A percentile compares a stretch with the other conserved stretches of the same genome.
Evolutionary conservation across 2,888 invertebrate species (phyloP).

Genomic region (Hirtodrosophila alboralis): DNA sequence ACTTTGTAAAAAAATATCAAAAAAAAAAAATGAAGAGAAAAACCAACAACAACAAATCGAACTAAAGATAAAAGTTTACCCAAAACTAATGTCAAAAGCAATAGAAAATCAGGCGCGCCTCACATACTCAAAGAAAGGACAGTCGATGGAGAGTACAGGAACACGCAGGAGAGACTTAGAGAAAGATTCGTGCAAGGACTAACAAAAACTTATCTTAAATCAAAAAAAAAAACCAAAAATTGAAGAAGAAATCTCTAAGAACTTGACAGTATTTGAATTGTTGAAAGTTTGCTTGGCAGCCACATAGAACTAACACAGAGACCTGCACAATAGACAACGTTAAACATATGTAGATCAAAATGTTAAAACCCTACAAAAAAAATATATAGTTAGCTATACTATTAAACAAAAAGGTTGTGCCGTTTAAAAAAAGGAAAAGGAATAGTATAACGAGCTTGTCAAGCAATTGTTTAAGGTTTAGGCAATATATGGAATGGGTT

Average conservation of each 20-base stretch:
- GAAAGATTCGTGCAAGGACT: neutral
- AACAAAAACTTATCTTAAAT: neutral
- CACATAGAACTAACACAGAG: conserved; percentile 7
- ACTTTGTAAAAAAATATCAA: conserved; percentile 39
- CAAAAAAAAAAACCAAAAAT: no score
- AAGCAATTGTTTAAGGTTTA: conserved; percentile 4
- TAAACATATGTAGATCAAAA: conserved; percentile 18
- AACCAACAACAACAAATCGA: conserved; percentile 17
- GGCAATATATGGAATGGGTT: conserved; percentile 1
- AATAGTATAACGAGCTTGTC: conserved; percentile 7
- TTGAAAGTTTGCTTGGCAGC: neutral
- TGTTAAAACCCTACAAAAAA: conserved; percentile 16
- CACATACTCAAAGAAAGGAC: conserved; percentile 9
- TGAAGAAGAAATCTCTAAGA: neutral
- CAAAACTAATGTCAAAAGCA: conserved; percentile 29
- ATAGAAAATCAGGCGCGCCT: conserved; percentile 32
- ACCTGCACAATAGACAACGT: conserved; percentile 29
- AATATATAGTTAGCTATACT: conserved; percentile 22
- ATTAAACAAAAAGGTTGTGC: conserved; percentile 38
- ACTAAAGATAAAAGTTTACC: conserved; percentile 28
- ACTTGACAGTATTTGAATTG: conserved; percentile 12
- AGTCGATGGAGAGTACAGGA: conserved; percentile 31
- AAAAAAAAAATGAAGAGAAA: conserved; percentile 14
- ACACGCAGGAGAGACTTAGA: neutral
- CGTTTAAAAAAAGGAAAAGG: conserved; percentile 12